Evolutionary conservation across 1,140 invertebrate genomes (phyloP).

Genomic region (Drosophila quadrilineata): DNA sequence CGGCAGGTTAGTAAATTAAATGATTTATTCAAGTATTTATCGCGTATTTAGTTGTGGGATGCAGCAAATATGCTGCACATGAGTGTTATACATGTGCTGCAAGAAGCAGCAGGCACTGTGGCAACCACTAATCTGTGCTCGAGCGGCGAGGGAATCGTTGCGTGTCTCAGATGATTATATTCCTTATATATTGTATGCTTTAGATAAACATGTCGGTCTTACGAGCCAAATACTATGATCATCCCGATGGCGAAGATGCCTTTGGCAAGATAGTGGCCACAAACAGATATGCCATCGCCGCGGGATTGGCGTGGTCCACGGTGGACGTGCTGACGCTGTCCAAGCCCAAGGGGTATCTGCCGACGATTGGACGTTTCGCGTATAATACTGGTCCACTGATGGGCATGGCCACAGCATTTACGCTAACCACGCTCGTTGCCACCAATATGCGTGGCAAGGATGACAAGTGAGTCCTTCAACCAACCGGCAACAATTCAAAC

Average conservation of each 20-base stretch:
- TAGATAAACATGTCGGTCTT: constrained; percentile 68
- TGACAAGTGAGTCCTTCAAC: constrained; percentile 82
- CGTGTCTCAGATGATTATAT: constrained; percentile 8
- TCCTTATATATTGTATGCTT: constrained; percentile 3
- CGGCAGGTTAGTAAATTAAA: constrained; percentile 68
- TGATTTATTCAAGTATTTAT: constrained; percentile 8
- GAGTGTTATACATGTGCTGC: neutral
- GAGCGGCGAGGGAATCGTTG: neutral
- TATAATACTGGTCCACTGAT: constrained; percentile 84
- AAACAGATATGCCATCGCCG: constrained; percentile 83
- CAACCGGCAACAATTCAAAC: neutral
- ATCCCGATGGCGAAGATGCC: constrained; percentile 87
- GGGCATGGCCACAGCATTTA: constrained; percentile 85
- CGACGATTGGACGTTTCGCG: constrained; percentile 82
- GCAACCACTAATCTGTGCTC: neutral
- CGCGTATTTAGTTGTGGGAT: neutral
- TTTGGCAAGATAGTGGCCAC: constrained; percentile 85
- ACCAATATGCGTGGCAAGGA: constrained; percentile 85
- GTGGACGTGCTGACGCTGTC: constrained; percentile 84
- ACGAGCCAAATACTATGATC: constrained; percentile 84
- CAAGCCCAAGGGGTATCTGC: constrained; percentile 83
- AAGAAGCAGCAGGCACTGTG: neutral
- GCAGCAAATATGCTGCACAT: neutral
- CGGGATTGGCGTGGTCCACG: constrained; percentile 82
- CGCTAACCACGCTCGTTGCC: constrained; percentile 83